Base-by-base conservation (phyloP, 2,113 vertebrate species). In the Nothocercus julius region DNA sequence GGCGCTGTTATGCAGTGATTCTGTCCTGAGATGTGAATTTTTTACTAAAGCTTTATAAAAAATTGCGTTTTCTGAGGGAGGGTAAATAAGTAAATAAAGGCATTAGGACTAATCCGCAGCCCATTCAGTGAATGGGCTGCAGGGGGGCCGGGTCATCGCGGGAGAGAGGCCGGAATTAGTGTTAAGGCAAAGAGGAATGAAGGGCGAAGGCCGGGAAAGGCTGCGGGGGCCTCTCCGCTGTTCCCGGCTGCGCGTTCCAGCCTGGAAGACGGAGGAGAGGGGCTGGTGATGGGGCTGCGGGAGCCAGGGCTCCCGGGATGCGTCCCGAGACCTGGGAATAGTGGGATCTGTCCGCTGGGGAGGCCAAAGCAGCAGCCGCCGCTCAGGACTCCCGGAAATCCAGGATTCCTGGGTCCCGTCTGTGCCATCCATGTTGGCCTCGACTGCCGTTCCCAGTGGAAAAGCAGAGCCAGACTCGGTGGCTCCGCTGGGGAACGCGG, bases 1-100 rank as follows among this genome's bases (percentile, higher is more conserved):
- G 21, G 21, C 49, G 9, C 21, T 6, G 24, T 30, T 34, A 24
- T 59, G 15, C 3, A 9, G 32, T 5, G 47, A 8, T 11, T 63
- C 59, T 0, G 3, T 53, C 38, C 69, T 2, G 8, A 3, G 3
- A 0, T 1, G 11, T 12, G 9, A 3, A 7, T 45, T 56, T 54
- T 9, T 44, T 14, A 25, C 40, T 32, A 25, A 27, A 17, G 32
- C 59, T 56, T 36, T 25, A 51, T 21, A 25, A 25, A 28, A 47
- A 66, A 27, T 32, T 9, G 9, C 2, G 12, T 85, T 58, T 75
- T 47, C n/a, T 21, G 22, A 27, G 21, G 21, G 47, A 22, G 11
- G 36, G 36, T 36, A 36, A 36, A 36, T 36, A 36, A 36, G 36
- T 36, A 49, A 49, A 24, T 47, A 30, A 32, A 54, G 8, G 13